Evolutionary conservation across 2,888 invertebrate species (phyloP), one percentile per base, ranked within the genome.

Genomic region (Drosophila infuscata): DNA sequence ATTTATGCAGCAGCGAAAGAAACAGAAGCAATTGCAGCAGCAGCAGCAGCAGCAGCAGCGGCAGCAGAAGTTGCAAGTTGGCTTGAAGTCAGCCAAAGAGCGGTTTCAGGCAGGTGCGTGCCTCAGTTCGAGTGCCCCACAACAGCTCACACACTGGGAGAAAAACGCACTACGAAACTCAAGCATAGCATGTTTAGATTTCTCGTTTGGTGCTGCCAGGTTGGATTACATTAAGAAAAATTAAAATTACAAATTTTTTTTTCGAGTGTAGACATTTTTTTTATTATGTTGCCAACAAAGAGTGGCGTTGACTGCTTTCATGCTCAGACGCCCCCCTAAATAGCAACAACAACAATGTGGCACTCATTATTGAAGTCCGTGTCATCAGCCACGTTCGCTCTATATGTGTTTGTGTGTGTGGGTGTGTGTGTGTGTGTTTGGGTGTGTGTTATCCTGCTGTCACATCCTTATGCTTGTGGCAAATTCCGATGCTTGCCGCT

Each of bases 291-390:
- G 68, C 48, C 56, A 70, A 66, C 76, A 72, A 83, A 67, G 74
- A 53, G 65, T 59, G 69, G 51, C 63, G 58, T 49, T 35, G 56
- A 48, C 46, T 58, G 77, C 85, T 79, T 82, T 85, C 71, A 82
- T 82, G 85, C 85, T 66, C 73, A 85, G 85, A 86, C 79, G 63
- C 78, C 79, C 74, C 74, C 78, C 70, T 79, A 61, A 70, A 70
- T 60, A 49, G 57, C 56, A 58, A 33, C 43, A 65, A 54, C 43
- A 73, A 58, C 43, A 68, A 63, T 69, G 69, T 81, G 86, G 68
- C 74, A 79, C 88, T 86, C 88, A 85, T 85, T 89, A 85, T 85
- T 85, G 85, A 85, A 84, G 89, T 75, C 80, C 82, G 82, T 79
- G 83, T 81, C 83, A 82, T 77, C 76, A 74, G 74, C 76, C 76